Evolutionary conservation across 2,797 vertebrate genomes (phyloP), one percentile per base, ranked within the genome.

Genomic region (Sebastes diaconus): DNA sequence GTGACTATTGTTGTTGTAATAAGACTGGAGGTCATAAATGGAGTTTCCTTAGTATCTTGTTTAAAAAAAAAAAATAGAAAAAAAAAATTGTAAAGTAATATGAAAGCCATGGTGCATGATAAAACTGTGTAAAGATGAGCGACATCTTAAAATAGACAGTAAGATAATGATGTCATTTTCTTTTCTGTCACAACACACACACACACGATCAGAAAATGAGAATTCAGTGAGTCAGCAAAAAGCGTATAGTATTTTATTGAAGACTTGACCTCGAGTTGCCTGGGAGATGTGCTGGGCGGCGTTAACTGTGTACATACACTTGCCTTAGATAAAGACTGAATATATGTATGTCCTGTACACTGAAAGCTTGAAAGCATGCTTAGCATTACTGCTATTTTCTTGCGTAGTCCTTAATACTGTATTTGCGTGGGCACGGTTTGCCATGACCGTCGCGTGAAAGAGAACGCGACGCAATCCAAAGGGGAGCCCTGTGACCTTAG

Each of bases 11-110:
- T 88, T 88, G 80, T 92, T 84, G 75, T 90, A 73, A 81, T 87
- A 93, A 95, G 93, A 95, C 94, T 96, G 95, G 96, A 96, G 96
- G 90, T 95, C 88, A 39, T 95, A 96, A 96, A 95, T 92, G 92
- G 95, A 96, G 93, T 95, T 81, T 95, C 95, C 93, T 87, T 89
- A 20, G 54, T 96, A 95, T 94, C 84, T 93, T 97, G 96, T 98
- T 39, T 39, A 96, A 93, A 10, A 11, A 24, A 12, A 57, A 42
- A 13, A 5, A 29, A 94, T 4, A 1, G 2, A 12, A 36, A 36
- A 8, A 18, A 20, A 52, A 52, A 46, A 18, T 93, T 95, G 91
- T 96, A 95, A 96, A 92, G 83, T 86, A 83, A 87, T 76, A 85
- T 69, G 66, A 88, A 96, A 95, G 94, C 94, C 95, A 94, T 95